A percentile compares a stretch with the other conserved stretches of the same genome.
These are phyloP conservation scores for Gnatocerus cornutus DNA, from an alignment of 2,888 invertebrate genomes.

Conservation along the genomic window DNA sequence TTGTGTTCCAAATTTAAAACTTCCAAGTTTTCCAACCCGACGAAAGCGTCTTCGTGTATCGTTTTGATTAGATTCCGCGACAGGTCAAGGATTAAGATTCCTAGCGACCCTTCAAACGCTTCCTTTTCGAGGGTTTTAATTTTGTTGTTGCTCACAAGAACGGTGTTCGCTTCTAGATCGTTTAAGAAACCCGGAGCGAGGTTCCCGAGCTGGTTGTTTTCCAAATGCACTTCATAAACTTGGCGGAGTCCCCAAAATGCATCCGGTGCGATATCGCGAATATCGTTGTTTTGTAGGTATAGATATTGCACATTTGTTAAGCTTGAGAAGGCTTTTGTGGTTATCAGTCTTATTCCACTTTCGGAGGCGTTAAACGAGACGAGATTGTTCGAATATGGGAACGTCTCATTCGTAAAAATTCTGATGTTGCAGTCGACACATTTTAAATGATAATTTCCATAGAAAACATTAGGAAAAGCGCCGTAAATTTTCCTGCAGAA, in stretches of 20 bases:
- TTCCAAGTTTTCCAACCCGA: constrained; percentile 61
- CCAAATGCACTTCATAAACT: constrained; percentile 64
- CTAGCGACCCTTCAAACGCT: constrained; percentile 61
- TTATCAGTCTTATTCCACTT: constrained; percentile 61
- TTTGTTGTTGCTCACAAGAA: constrained; percentile 62
- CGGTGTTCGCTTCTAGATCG: constrained; percentile 60
- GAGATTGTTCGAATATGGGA: constrained; percentile 61
- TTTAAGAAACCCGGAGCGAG: constrained; percentile 61
- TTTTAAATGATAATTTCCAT: constrained; percentile 62
- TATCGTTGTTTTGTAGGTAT: constrained; percentile 62
- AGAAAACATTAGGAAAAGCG: constrained; percentile 62
- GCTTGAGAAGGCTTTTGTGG: constrained; percentile 59
- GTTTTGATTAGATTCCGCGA: constrained; percentile 63
- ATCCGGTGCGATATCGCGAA: constrained; percentile 58
- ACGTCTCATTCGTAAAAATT: constrained; percentile 61
- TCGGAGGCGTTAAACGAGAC: constrained; percentile 62
- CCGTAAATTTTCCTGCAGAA: constrained; percentile 60
- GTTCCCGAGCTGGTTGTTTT: constrained; percentile 60
- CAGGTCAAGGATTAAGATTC: constrained; percentile 63
- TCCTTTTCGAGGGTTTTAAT: constrained; percentile 58
- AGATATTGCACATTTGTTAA: constrained; percentile 60
- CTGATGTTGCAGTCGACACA: constrained; percentile 63
- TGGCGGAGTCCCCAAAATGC: constrained; percentile 65
- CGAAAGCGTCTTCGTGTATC: constrained; percentile 61
- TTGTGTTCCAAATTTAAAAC: constrained; percentile 64